phyloP scores from a whole-genome alignment of 1,140 invertebrate genomes.

The Ips typographus region DNA sequence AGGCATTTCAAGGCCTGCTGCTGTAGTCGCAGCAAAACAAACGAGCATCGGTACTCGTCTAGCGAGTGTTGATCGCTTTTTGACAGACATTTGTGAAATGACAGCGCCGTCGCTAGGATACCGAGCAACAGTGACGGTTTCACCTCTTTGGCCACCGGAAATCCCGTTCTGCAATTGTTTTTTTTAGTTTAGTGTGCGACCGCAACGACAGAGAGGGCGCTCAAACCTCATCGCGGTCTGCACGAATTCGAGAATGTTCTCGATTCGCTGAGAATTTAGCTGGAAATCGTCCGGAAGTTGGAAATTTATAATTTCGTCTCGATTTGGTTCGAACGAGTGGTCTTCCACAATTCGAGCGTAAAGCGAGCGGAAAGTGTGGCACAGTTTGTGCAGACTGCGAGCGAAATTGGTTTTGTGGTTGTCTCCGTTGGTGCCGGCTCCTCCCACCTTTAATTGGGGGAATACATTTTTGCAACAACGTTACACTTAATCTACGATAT shows the following conservation, averaged over 20 bases:
- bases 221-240: too few relatives aligned
- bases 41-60: conserved; percentile 27
- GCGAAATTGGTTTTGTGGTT: conserved; percentile 38
- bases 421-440: conserved; percentile 34
- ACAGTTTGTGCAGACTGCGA: conserved; percentile 35
- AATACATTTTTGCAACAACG: neutral
- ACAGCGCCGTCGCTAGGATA: conserved; percentile 32
- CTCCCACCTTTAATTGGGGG: conserved; percentile 32
- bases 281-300: too few relatives aligned
- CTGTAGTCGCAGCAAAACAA: conserved; percentile 32
- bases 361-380: conserved; percentile 36
- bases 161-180: conserved; percentile 34
- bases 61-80: conserved; percentile 15
- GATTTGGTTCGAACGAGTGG: conserved; percentile 12
- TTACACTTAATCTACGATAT: neutral
- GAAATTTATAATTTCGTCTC: conserved; percentile 31
- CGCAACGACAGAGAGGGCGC: too few relatives aligned
- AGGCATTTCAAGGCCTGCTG: conserved; percentile 27
- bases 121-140: conserved; percentile 36
- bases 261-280: too few relatives aligned
- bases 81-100: conserved; percentile 35
- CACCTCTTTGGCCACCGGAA: conserved; percentile 39
- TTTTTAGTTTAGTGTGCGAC: too few relatives aligned
- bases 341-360: too few relatives aligned
- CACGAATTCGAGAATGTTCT: too few relatives aligned